Evolutionary conservation across 2,113 vertebrate genomes (phyloP).

Genomic region (Tympanuchus pallidicinctus): DNA sequence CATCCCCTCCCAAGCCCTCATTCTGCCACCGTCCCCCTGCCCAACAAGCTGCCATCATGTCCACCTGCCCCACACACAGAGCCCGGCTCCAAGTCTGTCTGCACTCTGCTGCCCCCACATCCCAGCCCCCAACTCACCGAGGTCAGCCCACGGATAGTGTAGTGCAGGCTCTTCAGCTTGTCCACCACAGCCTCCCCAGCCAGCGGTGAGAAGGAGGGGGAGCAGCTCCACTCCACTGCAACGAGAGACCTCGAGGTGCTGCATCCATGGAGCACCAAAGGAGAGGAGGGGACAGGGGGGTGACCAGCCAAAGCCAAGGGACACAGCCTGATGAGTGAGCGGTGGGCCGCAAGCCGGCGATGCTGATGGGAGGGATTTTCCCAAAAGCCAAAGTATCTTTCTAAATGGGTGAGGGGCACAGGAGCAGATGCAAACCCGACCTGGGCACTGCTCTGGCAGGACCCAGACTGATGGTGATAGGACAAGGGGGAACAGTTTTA

Average conservation of each 20-base stretch:
- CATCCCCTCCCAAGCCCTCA: not conserved
- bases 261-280: not conserved
- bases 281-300: not conserved
- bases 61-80: not conserved
- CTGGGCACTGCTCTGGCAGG: not conserved
- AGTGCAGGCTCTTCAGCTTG: conserved; percentile 81
- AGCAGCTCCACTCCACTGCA: conserved; percentile 89
- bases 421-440: not conserved
- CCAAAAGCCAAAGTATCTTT: not conserved
- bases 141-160: conserved; percentile 83
- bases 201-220: conserved; percentile 77
- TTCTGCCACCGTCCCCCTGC: rapidly evolving
- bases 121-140: conserved; percentile 76
- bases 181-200: conserved; percentile 85
- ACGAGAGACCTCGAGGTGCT: not conserved
- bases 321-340: not conserved
- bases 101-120: not conserved
- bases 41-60: not conserved
- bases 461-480: not conserved
- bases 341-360: not conserved
- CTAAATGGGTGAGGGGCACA: not conserved
- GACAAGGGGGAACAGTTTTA: not conserved
- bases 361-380: not conserved
- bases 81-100: not conserved
- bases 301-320: not conserved